A percentile compares a stretch with the other conserved stretches of the same genome.
These are phyloP conservation scores for Gallinago stenura DNA, from an alignment of 2,797 vertebrate genomes.

Conservation along the genomic window DNA sequence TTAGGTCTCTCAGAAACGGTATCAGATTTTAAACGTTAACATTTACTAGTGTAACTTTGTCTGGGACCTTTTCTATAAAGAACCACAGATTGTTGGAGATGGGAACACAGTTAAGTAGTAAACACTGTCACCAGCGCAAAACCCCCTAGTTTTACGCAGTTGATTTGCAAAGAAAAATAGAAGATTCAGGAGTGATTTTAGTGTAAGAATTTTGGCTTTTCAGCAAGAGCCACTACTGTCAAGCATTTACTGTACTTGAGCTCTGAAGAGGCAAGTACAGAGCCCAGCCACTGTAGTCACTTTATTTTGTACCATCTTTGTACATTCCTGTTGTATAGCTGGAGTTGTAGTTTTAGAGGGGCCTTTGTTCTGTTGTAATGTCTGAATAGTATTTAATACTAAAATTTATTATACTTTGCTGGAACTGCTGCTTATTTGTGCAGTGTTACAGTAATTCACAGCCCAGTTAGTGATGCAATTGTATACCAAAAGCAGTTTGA, in stretches of 20 bases:
- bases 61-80: constrained; percentile 36
- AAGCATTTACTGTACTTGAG: constrained; percentile 56
- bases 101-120: constrained; percentile 14
- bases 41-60: constrained; percentile 34
- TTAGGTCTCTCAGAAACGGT: not conserved
- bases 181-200: constrained; percentile 5
- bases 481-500: constrained; percentile 72
- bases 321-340: constrained; percentile 84
- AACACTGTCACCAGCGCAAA: constrained; percentile 35
- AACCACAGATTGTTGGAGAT: not conserved
- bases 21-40: constrained; percentile 29
- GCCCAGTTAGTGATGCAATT: constrained; percentile 72
- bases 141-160: not conserved
- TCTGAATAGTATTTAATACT: constrained; percentile 83
- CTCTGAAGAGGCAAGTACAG: constrained; percentile 55
- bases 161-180: not conserved
- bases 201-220: constrained; percentile 23
- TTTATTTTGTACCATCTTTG: constrained; percentile 81
- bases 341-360: constrained; percentile 66
- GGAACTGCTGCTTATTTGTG: constrained; percentile 80
- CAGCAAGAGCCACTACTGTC: constrained; percentile 28
- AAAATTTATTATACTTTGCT: constrained; percentile 73
- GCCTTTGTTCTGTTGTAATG: constrained; percentile 78
- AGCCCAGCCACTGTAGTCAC: constrained; percentile 80
- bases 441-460: constrained; percentile 81